Conservation (phyloP, 23 tunicate species). For the Botrylloides violaceus region DNA sequence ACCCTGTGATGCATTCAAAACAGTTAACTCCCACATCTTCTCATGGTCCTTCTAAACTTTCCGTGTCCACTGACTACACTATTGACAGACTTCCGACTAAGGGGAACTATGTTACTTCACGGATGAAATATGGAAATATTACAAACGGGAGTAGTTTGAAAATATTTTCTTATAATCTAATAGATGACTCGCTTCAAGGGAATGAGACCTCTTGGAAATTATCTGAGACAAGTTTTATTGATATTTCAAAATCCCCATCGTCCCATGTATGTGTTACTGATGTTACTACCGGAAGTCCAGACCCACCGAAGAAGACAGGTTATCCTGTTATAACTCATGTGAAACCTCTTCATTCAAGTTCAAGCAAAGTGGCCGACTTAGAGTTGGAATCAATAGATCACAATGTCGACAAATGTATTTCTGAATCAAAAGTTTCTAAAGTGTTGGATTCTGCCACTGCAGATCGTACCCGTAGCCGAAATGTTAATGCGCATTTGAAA, state of each 20-base stretch:
- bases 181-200: neutral
- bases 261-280: neutral
- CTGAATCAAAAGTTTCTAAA: neutral
- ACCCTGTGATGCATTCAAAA: conserved; percentile 1
- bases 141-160: neutral
- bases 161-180: conserved; percentile 12
- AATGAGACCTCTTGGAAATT: neutral
- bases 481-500: neutral
- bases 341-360: neutral
- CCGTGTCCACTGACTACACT: neutral
- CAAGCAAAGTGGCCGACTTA: neutral
- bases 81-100: neutral
- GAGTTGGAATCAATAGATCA: neutral
- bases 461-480: neutral
- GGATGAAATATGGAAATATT: conserved; percentile 1
- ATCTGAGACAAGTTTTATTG: conserved; percentile 1
- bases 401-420: neutral
- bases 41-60: neutral
- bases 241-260: neutral
- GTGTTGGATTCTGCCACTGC: neutral
- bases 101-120: neutral
- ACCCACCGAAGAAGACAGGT: neutral
- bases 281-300: neutral
- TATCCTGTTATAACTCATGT: neutral
- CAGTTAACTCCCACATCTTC: too few relatives aligned